Conservation (phyloP, 1,140 invertebrate genomes). For the Aleiodes sp. region DNA sequence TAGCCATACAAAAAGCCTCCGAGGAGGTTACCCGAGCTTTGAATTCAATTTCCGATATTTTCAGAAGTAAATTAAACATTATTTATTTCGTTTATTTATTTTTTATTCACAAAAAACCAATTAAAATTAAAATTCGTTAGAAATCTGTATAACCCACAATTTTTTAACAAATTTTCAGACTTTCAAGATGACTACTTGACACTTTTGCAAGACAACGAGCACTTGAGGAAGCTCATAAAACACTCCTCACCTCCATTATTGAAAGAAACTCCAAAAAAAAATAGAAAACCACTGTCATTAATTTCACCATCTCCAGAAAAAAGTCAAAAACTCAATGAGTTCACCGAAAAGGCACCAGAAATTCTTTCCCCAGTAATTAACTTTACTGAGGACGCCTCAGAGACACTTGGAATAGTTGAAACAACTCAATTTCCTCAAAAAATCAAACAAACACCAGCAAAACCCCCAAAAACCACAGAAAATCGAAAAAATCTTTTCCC, state of each 20-base stretch:
- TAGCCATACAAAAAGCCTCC: neutral
- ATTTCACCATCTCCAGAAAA: too few relatives aligned
- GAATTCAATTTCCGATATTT: neutral
- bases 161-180: neutral
- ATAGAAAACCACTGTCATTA: too few relatives aligned
- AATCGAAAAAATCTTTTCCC: neutral
- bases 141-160: neutral
- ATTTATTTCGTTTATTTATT: too few relatives aligned
- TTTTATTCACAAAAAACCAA: too few relatives aligned
- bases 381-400: neutral
- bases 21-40: neutral
- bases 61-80: neutral
- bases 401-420: neutral
- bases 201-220: neutral
- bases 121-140: too few relatives aligned
- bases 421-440: neutral
- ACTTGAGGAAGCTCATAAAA: neutral
- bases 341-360: neutral
- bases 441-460: neutral
- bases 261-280: neutral
- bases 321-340: too few relatives aligned
- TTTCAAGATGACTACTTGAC: neutral
- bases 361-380: neutral
- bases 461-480: neutral
- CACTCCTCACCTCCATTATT: neutral